phyloP scores from a whole-genome alignment of 1,140 invertebrate species.

The Samia ricini region DNA sequence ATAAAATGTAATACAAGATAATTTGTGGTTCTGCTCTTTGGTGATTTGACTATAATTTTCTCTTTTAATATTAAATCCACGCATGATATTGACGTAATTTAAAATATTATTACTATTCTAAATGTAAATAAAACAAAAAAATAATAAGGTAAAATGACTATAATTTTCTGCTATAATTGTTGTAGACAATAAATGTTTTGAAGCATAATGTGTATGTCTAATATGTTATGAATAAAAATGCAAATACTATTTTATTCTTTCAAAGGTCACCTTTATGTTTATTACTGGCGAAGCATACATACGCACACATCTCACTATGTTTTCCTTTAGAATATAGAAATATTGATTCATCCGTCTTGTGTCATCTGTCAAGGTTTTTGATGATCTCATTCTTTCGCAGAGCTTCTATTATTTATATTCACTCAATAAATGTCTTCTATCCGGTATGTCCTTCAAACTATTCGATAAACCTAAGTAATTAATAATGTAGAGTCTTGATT shows the following conservation, averaged over 20 bases:
- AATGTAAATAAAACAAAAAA: no score
- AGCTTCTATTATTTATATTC: constrained; percentile 46
- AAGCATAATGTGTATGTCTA: not conserved
- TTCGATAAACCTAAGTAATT: no score
- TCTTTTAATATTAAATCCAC: no score
- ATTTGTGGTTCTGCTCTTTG: no score
- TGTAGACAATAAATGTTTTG: not conserved
- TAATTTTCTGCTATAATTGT: not conserved
- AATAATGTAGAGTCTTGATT: no score
- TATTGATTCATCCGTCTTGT: constrained; percentile 32
- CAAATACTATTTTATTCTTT: not conserved
- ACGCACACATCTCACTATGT: not conserved
- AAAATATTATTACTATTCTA: no score
- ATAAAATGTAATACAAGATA: no score
- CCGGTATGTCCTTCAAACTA: not conserved
- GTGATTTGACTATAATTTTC: no score
- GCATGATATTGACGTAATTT: no score
- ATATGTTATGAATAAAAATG: not conserved
- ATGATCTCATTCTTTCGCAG: constrained; percentile 60
- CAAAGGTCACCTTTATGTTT: not conserved
- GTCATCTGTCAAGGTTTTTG: constrained; percentile 57
- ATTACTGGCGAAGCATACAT: not conserved
- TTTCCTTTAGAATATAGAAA: not conserved
- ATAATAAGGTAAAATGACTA: no score
- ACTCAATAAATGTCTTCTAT: constrained; percentile 28